Percentiles rank a stretch among this genome's conserved stretches.
phyloP scores from a whole-genome alignment of 2,113 vertebrate species.

The Meleagris gallopavo region DNA sequence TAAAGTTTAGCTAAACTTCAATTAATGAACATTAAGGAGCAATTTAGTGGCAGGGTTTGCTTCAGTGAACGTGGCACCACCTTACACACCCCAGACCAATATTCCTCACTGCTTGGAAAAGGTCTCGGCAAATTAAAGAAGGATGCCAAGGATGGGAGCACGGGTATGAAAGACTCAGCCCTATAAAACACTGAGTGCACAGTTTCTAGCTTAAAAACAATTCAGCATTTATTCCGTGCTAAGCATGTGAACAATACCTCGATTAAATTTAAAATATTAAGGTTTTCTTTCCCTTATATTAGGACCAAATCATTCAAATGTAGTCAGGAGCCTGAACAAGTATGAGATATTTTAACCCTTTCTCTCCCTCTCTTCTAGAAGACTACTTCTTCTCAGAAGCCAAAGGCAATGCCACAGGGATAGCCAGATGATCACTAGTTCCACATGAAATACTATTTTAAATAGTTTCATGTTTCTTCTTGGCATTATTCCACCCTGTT shows the following conservation, averaged over 20 bases:
- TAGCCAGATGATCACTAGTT: not conserved
- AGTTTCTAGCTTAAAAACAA: not conserved
- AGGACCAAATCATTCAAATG: not conserved
- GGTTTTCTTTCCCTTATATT: not conserved
- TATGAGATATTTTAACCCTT: not conserved
- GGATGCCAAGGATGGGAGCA: not conserved
- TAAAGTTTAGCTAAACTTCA: not conserved
- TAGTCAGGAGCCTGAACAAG: not conserved
- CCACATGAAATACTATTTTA: not conserved
- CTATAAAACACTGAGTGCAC: not conserved
- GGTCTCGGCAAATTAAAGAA: fast-evolving
- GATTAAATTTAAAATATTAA: not conserved
- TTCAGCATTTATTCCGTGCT: not conserved
- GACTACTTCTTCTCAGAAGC: not conserved
- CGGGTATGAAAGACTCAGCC: not conserved
- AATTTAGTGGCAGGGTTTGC: not conserved
- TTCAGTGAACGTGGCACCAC: not conserved
- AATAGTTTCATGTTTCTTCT: not conserved
- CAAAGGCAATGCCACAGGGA: not conserved
- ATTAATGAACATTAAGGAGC: not conserved
- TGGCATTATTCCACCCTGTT: not conserved
- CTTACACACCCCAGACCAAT: not conserved
- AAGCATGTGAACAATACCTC: not conserved
- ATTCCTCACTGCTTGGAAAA: not conserved
- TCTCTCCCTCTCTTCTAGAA: not conserved